A percentile compares a stretch with the other conserved stretches of the same genome.
These are phyloP conservation scores for Drosophila conformis DNA, from an alignment of 2,888 invertebrate species.

Conservation along the genomic window DNA sequence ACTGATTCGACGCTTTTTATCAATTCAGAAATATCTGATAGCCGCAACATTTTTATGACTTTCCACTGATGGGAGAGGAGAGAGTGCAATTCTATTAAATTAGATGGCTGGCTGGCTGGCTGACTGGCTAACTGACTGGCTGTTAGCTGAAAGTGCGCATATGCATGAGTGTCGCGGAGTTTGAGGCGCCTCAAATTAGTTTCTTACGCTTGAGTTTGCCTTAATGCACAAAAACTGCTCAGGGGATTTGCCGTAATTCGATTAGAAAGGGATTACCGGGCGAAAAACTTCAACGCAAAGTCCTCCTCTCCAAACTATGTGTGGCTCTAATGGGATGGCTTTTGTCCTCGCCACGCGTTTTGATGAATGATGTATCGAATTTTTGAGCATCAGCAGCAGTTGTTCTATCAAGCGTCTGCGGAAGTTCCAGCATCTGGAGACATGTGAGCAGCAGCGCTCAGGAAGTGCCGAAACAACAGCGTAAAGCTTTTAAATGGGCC, in stretches of 20 bases:
- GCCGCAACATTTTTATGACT: slow-evolving; percentile 73
- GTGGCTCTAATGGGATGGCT: slow-evolving; percentile 58
- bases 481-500: slow-evolving; percentile 71
- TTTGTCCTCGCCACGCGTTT: slow-evolving; percentile 64
- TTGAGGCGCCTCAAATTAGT: slow-evolving; percentile 71
- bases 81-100: slow-evolving; percentile 57
- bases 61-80: slow-evolving; percentile 32
- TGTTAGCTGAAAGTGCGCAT: slow-evolving; percentile 61
- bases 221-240: slow-evolving; percentile 69
- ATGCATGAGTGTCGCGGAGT: slow-evolving; percentile 64
- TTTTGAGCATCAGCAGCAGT: slow-evolving; percentile 59
- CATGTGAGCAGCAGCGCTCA: slow-evolving; percentile 34
- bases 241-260: slow-evolving; percentile 75
- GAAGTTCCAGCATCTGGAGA: slow-evolving; percentile 51
- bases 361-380: slow-evolving; percentile 78
- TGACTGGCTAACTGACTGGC: background rate
- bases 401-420: slow-evolving; percentile 55
- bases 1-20: slow-evolving; percentile 71
- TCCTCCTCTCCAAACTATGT: slow-evolving; percentile 29
- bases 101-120: slow-evolving; percentile 28
- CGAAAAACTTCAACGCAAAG: slow-evolving; percentile 52
- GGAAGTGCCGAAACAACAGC: slow-evolving; percentile 68
- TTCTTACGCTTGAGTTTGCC: slow-evolving; percentile 77
- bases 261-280: slow-evolving; percentile 78
- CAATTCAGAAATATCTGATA: slow-evolving; percentile 71